phyloP scores from a whole-genome alignment of 2,888 invertebrate genomes.

The Eretmocerus hayati region DNA sequence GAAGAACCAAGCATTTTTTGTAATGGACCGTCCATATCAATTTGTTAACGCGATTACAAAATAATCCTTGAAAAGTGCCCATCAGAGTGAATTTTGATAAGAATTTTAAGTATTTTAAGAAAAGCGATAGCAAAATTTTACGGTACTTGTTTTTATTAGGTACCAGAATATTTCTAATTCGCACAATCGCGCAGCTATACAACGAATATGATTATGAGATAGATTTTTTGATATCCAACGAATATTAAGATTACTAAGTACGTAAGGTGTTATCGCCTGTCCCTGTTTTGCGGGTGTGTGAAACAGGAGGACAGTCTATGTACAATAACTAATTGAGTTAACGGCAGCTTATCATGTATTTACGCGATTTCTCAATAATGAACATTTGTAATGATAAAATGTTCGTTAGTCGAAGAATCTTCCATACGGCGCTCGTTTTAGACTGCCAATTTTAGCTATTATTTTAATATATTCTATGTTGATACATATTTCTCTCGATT shows the following conservation, averaged over 20 bases:
- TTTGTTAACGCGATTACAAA: constrained; percentile 36
- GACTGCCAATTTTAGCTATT: too few species aligned
- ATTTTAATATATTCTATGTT: too few species aligned
- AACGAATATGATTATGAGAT: constrained; percentile 30
- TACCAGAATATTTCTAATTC: constrained; percentile 37
- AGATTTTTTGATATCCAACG: constrained; percentile 34
- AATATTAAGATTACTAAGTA: constrained; percentile 28
- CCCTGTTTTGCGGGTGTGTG: constrained; percentile 18
- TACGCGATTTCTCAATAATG: constrained; percentile 9
- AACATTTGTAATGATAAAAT: constrained; percentile 17
- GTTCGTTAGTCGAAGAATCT: too few species aligned
- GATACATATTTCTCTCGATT: too few species aligned
- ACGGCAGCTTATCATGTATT: constrained; percentile 21
- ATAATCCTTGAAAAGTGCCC: constrained; percentile 36
- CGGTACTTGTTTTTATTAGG: constrained; percentile 41
- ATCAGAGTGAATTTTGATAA: constrained; percentile 28
- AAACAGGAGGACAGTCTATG: constrained; percentile 21
- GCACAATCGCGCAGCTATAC: constrained; percentile 29
- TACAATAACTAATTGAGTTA: constrained; percentile 23
- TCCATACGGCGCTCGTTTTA: too few species aligned
- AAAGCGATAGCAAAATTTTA: constrained; percentile 28
- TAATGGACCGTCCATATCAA: constrained; percentile 45
- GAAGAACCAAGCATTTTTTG: constrained; percentile 24
- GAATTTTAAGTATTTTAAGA: constrained; percentile 28
- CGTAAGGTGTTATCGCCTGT: constrained; percentile 24